Percentiles rank a stretch among this genome's conserved stretches.
phyloP scores from a whole-genome alignment of 2,113 vertebrate species.

The Meleagris gallopavo region DNA sequence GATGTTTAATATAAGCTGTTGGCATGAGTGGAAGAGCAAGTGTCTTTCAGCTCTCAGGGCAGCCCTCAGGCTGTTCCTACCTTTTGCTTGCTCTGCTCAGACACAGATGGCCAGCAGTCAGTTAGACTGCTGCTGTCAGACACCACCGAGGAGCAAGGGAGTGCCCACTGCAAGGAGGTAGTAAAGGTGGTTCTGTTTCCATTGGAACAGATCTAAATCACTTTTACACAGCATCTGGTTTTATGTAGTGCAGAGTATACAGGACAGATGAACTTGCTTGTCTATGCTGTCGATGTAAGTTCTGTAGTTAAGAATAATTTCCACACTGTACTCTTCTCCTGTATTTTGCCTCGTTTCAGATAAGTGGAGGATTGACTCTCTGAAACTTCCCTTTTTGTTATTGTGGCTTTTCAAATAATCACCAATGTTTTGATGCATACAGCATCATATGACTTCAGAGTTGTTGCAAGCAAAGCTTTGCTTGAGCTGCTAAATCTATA shows the following conservation, averaged over 20 bases:
- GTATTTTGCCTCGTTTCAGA: neutral
- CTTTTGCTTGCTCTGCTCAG: neutral
- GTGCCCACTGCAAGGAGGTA: accelerated
- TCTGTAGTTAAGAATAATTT: neutral
- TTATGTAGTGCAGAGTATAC: neutral
- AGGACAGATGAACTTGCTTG: neutral
- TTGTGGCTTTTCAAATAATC: neutral
- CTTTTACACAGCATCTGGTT: neutral
- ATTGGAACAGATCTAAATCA: neutral
- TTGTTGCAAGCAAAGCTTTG: neutral
- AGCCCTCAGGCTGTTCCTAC: neutral
- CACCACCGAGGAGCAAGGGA: accelerated
- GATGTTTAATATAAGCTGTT: neutral
- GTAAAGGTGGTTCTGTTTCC: neutral
- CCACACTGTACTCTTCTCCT: neutral
- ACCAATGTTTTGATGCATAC: neutral
- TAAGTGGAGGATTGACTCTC: neutral
- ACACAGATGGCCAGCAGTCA: neutral
- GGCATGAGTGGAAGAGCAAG: neutral
- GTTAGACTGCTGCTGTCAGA: neutral
- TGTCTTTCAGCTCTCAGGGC: neutral
- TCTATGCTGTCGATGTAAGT: neutral
- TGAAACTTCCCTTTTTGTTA: neutral
- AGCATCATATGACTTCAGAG: neutral
- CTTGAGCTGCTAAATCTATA: neutral